These are phyloP conservation scores for Drosophila fuyamai DNA, from an alignment of 1,140 invertebrate species.

Conservation along the genomic window DNA sequence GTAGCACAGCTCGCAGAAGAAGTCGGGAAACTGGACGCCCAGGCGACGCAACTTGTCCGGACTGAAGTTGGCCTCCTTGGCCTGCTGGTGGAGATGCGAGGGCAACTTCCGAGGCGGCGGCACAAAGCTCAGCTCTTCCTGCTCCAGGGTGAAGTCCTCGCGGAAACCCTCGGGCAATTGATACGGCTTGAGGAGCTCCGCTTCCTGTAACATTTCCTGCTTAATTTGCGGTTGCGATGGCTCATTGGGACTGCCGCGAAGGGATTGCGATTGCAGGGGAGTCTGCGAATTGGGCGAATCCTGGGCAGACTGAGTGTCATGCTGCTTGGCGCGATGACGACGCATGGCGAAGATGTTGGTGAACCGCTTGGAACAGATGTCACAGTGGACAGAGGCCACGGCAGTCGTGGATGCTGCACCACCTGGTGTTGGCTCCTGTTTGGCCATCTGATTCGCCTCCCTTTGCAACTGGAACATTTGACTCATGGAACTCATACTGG, in stretches of 20 bases:
- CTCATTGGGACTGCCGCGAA: conserved; percentile 51
- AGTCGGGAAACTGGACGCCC: conserved; percentile 93
- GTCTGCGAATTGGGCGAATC: conserved; percentile 39
- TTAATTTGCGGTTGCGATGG: conserved; percentile 13
- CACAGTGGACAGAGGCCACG: conserved; percentile 83
- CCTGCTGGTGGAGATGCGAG: conserved; percentile 87
- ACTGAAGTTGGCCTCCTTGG: conserved; percentile 88
- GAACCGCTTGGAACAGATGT: conserved; percentile 86
- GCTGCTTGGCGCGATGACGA: conserved; percentile 85
- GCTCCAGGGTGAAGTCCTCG: conserved; percentile 85
- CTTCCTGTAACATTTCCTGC: conserved; percentile 23
- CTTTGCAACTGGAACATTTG: conserved; percentile 60
- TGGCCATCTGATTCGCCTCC: conserved; percentile 30
- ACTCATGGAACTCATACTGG: conserved; percentile 64
- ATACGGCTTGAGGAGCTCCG: conserved; percentile 45
- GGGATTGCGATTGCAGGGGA: conserved; percentile 16
- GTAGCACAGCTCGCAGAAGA: conserved; percentile 97
- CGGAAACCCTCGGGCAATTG: conserved; percentile 82
- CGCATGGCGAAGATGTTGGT: conserved; percentile 86
- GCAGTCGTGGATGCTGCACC: neutral
- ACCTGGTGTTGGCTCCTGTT: conserved; percentile 1
- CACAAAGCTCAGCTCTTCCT: conserved; percentile 86
- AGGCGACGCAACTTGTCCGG: conserved; percentile 89
- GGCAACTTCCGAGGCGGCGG: conserved; percentile 87
- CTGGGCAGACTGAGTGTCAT: conserved; percentile 63